Conservation (phyloP, 2,797 vertebrate species). For the Pipistrellus kuhlii region DNA sequence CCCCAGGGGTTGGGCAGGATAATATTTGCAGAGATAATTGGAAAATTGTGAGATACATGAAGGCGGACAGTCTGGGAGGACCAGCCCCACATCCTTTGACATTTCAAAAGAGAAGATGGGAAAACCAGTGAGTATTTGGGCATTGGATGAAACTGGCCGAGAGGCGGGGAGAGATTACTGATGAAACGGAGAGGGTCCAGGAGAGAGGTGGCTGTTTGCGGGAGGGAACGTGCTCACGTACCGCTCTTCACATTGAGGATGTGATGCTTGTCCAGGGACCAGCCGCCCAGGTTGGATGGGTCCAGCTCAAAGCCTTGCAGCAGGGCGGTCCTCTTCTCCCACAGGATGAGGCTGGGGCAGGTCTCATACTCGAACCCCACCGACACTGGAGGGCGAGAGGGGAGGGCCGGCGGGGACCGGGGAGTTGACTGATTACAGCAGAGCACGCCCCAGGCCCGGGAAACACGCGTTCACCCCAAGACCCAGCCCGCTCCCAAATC, state of each 20-base stretch:
- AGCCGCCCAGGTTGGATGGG: conserved; percentile 96
- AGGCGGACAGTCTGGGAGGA: neutral
- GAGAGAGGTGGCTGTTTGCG: neutral
- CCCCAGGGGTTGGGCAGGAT: fast-evolving
- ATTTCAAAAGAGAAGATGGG: conserved; percentile 28
- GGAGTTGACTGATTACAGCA: neutral
- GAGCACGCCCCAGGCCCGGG: neutral
- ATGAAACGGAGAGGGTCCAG: neutral
- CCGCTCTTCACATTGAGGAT: conserved; percentile 97
- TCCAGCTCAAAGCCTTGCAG: conserved; percentile 98
- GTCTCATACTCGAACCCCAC: conserved; percentile 99
- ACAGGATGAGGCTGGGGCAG: conserved; percentile 96
- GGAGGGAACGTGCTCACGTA: conserved; percentile 84
- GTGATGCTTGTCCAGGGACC: conserved; percentile 98
- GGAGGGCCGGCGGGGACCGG: neutral
- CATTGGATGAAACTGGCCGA: neutral
- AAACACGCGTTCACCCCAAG: conserved; percentile 1
- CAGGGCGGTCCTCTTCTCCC: conserved; percentile 97
- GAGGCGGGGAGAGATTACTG: neutral
- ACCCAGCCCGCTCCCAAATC: conserved; percentile 29
- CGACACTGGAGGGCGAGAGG: conserved; percentile 90
- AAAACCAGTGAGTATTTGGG: neutral
- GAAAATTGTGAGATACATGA: neutral
- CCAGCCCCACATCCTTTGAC: neutral
- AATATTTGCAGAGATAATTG: neutral